Conservation (phyloP, 2,797 vertebrate species). For the Sebastes hubbsi region DNA sequence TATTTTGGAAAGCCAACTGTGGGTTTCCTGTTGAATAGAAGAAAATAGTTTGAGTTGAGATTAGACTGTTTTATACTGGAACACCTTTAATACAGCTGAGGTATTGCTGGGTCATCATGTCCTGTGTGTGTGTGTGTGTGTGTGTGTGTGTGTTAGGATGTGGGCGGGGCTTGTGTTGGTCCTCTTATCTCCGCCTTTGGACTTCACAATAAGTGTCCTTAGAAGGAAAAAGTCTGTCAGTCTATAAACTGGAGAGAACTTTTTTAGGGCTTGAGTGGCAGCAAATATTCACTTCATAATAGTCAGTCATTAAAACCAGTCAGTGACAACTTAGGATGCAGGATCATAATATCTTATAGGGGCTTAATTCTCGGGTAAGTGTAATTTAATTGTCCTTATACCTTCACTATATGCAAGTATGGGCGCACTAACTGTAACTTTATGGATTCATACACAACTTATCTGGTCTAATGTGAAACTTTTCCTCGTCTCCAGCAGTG, state of each 20-base stretch:
- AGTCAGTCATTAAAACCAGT: background rate
- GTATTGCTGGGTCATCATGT: background rate
- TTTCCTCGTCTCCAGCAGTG: background rate
- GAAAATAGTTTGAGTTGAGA: background rate
- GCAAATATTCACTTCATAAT: background rate
- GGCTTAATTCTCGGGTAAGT: conserved; percentile 28
- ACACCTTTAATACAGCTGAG: background rate
- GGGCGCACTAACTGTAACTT: background rate
- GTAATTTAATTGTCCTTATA: background rate
- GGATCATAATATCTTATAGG: background rate
- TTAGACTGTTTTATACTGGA: background rate
- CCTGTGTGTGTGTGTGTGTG: background rate
- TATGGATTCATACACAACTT: background rate
- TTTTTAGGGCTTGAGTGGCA: background rate
- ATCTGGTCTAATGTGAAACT: background rate
- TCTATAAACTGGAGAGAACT: background rate
- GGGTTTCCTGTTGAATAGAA: background rate
- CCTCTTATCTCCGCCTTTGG: conserved; percentile 66
- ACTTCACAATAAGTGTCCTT: conserved; percentile 72
- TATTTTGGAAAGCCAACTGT: background rate
- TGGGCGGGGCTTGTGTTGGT: conserved; percentile 46
- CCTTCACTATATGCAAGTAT: background rate
- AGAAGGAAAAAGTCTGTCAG: conserved; percentile 70
- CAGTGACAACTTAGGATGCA: background rate
- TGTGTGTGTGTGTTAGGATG: no score